Evolutionary conservation across 2,888 invertebrate genomes (phyloP).

Genomic region (Spisula subtruncata): DNA sequence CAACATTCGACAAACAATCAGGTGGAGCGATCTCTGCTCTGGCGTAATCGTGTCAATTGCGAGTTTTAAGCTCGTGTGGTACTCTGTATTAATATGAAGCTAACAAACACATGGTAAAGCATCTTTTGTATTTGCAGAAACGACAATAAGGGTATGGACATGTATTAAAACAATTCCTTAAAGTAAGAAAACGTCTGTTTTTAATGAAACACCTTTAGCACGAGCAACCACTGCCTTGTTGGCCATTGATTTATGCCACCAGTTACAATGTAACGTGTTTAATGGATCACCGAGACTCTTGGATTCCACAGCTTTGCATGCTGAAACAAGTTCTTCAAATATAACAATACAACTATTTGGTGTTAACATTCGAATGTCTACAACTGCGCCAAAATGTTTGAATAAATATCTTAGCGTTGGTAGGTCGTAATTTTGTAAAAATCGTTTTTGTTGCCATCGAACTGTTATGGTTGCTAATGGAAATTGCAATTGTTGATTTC

Average conservation of each 20-base stretch:
- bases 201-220: constrained; percentile 60
- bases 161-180: neutral
- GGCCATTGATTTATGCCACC: constrained; percentile 78
- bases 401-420: constrained; percentile 55
- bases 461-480: constrained; percentile 73
- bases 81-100: too few relatives aligned
- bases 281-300: constrained; percentile 66
- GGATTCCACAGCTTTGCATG: constrained; percentile 72
- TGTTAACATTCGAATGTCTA: constrained; percentile 64
- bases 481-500: constrained; percentile 69
- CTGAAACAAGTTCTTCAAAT: constrained; percentile 70
- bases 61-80: too few relatives aligned
- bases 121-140: too few relatives aligned
- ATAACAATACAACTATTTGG: constrained; percentile 75
- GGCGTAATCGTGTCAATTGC: too few relatives aligned
- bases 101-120: too few relatives aligned
- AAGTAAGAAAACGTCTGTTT: constrained; percentile 46
- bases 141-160: too few relatives aligned
- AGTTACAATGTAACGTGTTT: constrained; percentile 72
- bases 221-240: constrained; percentile 69
- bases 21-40: too few relatives aligned
- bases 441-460: constrained; percentile 73
- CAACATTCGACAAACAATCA: too few relatives aligned
- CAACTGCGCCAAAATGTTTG: constrained; percentile 67
- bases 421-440: constrained; percentile 65